These are phyloP conservation scores for Arctopsyche grandis DNA, from an alignment of 1,140 invertebrate genomes.

Conservation along the genomic window DNA sequence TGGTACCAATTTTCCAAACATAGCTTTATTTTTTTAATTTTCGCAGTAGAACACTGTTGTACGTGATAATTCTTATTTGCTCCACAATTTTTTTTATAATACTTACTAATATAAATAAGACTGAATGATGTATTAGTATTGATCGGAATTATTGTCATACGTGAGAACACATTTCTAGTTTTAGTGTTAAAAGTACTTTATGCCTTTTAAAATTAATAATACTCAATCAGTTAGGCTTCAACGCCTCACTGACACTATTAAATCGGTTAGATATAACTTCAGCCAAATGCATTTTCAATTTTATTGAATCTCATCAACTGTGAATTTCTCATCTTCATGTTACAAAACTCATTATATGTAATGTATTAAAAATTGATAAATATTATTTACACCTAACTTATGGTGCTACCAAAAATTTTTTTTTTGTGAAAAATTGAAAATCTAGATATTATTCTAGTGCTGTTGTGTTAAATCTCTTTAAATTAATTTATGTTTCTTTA, in stretches of 20 bases:
- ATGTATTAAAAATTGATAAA: no score
- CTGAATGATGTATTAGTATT: constrained; percentile 54
- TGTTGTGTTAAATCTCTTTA: no score
- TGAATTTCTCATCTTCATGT: neutral
- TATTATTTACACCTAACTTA: no score
- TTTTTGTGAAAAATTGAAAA: no score
- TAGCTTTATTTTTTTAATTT: neutral
- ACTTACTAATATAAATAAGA: constrained; percentile 54
- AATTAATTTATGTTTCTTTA: neutral
- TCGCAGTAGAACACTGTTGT: constrained; percentile 6
- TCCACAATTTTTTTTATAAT: constrained; percentile 16
- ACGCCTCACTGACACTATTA: no score
- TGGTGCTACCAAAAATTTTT: no score
- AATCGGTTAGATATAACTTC: no score
- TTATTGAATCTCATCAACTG: neutral
- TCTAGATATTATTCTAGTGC: no score
- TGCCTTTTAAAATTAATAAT: constrained; percentile 37
- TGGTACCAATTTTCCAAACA: neutral
- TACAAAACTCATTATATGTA: no score
- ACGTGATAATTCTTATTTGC: neutral
- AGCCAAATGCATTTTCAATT: no score
- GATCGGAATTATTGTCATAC: constrained; percentile 50
- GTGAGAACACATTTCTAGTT: constrained; percentile 40
- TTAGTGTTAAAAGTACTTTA: constrained; percentile 40
- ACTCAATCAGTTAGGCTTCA: neutral